Conservation (phyloP, 2,113 vertebrate species). For the Zootoca vivipara region DNA sequence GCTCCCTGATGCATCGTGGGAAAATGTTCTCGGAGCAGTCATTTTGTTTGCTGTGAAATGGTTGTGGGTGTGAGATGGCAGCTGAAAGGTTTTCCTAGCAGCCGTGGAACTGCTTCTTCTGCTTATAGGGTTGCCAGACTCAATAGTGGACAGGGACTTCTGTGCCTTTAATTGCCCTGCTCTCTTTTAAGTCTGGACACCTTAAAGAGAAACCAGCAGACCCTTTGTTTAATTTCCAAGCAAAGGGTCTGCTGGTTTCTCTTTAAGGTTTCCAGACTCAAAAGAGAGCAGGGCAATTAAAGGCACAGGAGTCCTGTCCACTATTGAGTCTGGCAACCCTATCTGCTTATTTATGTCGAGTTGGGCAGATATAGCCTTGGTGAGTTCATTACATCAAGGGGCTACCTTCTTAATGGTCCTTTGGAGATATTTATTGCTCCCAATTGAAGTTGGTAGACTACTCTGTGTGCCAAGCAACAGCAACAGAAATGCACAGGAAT, state of each 20-base stretch:
- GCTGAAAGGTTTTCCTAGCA: background rate
- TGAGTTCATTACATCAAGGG: background rate
- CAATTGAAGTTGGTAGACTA: background rate
- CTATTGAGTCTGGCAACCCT: too few relatives aligned
- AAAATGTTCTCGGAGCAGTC: conserved; percentile 1
- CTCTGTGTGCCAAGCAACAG: background rate
- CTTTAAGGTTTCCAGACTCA: too few relatives aligned
- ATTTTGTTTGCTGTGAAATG: background rate
- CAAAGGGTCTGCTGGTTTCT: too few relatives aligned
- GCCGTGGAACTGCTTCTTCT: background rate
- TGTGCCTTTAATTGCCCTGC: too few relatives aligned
- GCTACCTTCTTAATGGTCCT: background rate
- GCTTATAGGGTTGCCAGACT: too few relatives aligned
- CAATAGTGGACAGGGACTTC: too few relatives aligned
- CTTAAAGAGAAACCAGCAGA: too few relatives aligned
- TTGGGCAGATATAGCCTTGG: background rate
- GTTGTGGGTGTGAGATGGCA: background rate
- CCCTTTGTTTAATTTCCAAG: too few relatives aligned
- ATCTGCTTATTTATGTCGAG: background rate
- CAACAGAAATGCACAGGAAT: background rate
- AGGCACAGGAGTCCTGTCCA: too few relatives aligned
- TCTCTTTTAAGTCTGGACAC: too few relatives aligned
- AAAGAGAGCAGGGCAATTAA: too few relatives aligned
- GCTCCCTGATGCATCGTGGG: background rate
- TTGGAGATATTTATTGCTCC: background rate